phyloP scores from a whole-genome alignment of 2,113 vertebrate species.

The Todiramphus saurophagus region DNA sequence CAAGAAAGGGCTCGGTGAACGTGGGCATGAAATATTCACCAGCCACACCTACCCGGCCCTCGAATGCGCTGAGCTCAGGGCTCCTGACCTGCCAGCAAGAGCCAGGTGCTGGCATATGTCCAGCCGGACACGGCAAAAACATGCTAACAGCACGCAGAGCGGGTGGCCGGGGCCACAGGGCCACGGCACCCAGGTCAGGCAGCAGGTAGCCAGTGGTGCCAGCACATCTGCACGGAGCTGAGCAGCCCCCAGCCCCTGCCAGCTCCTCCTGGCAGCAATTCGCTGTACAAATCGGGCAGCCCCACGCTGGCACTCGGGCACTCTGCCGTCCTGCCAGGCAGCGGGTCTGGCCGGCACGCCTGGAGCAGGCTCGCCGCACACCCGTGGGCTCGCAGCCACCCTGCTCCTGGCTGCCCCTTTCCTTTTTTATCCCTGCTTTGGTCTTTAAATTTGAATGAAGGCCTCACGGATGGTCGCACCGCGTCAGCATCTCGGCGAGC shows the following conservation, averaged over 20 bases:
- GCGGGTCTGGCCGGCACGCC: background rate
- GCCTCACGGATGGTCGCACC: conserved; percentile 1
- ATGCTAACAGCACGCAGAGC: background rate
- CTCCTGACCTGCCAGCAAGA: background rate
- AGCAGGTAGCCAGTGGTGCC: background rate
- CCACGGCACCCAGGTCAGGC: rapidly evolving
- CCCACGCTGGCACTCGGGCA: rapidly evolving
- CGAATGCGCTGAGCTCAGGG: conserved; percentile 6
- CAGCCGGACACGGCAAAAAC: background rate
- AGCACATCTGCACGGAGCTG: rapidly evolving
- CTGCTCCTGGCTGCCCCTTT: background rate
- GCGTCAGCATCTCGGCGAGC: background rate
- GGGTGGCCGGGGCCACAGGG: background rate
- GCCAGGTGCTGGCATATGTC: background rate
- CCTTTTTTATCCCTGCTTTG: background rate
- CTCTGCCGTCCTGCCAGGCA: rapidly evolving
- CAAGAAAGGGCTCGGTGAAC: conserved; percentile 47
- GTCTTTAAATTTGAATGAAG: conserved; percentile 56
- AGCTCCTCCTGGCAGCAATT: background rate
- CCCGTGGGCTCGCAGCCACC: rapidly evolving
- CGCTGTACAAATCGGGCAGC: rapidly evolving
- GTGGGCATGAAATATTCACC: conserved; percentile 69
- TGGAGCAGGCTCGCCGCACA: rapidly evolving
- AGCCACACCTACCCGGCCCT: conserved; percentile 2
- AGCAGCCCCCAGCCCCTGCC: background rate